Evolutionary conservation across 1,140 invertebrate genomes (phyloP).

Genomic region (Drosophila simulans): DNA sequence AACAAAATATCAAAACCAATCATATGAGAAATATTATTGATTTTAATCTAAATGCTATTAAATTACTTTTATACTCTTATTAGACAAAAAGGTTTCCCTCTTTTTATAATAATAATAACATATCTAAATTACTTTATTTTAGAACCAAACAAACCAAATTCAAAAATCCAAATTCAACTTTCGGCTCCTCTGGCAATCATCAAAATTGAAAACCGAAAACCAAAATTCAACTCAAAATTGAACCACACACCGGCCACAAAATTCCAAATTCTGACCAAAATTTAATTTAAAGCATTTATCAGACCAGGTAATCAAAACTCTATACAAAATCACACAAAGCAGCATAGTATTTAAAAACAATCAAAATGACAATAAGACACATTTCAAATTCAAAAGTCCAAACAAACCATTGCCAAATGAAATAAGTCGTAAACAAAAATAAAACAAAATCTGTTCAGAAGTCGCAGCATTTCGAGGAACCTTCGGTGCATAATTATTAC

Average conservation of each 20-base stretch:
- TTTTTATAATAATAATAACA: constrained; percentile 11
- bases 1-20: not conserved
- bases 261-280: constrained; percentile 51
- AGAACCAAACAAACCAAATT: constrained; percentile 47
- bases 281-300: constrained; percentile 16
- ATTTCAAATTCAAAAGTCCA: constrained; percentile 19
- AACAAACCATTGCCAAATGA: not conserved
- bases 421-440: constrained; percentile 17
- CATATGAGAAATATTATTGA: too few relatives aligned
- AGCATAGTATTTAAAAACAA: constrained; percentile 3
- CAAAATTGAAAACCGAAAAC: constrained; percentile 37
- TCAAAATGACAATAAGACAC: constrained; percentile 24
- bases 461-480: constrained; percentile 48
- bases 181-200: constrained; percentile 70
- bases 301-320: constrained; percentile 25
- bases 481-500: constrained; percentile 72
- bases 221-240: constrained; percentile 50
- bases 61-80: not conserved
- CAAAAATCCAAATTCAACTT: constrained; percentile 59
- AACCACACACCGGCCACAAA: constrained; percentile 48
- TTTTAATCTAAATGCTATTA: not conserved
- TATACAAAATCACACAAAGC: not conserved
- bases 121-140: constrained; percentile 71
- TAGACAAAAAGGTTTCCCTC: not conserved
- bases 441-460: constrained; percentile 40